Percentiles rank a stretch among this genome's conserved stretches.
Conservation (phyloP, 2,113 vertebrate genomes). For the Antechinus stuartii region DNA sequence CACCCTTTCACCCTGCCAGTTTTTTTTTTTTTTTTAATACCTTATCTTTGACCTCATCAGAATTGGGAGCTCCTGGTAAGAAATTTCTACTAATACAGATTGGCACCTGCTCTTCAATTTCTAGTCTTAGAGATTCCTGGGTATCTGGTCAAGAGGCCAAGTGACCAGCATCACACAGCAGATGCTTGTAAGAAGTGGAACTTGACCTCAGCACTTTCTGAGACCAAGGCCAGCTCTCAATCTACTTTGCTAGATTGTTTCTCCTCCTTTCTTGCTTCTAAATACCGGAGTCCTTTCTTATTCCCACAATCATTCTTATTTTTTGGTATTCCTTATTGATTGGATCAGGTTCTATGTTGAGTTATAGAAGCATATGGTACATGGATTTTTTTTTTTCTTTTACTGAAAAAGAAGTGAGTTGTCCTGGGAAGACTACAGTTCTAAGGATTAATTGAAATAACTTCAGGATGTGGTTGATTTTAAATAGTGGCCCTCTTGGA, state of each 20-base stretch:
- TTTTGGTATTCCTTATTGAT: not conserved
- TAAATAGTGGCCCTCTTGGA: not conserved
- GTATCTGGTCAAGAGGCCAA: not conserved
- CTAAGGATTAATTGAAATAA: not conserved
- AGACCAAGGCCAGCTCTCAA: not conserved
- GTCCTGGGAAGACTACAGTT: not conserved
- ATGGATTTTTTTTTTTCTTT: not conserved
- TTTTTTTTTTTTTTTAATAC: not conserved
- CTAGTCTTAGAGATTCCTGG: not conserved
- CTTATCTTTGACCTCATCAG: not conserved
- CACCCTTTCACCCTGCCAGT: not conserved
- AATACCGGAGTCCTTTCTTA: not conserved
- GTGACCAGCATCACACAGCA: not conserved
- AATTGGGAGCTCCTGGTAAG: not conserved
- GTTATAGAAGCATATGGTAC: not conserved
- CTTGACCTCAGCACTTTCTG: not conserved
- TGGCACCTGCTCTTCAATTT: not conserved
- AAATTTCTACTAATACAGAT: not conserved
- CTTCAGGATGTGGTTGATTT: not conserved
- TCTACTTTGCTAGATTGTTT: not conserved
- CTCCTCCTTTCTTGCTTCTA: not conserved
- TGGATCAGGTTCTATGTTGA: not conserved
- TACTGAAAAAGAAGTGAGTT: not conserved
- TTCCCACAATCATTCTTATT: not conserved
- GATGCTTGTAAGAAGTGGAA: not conserved